These are phyloP conservation scores for Mercenaria mercenaria DNA, from an alignment of 1,140 invertebrate genomes.

Conservation along the genomic window DNA sequence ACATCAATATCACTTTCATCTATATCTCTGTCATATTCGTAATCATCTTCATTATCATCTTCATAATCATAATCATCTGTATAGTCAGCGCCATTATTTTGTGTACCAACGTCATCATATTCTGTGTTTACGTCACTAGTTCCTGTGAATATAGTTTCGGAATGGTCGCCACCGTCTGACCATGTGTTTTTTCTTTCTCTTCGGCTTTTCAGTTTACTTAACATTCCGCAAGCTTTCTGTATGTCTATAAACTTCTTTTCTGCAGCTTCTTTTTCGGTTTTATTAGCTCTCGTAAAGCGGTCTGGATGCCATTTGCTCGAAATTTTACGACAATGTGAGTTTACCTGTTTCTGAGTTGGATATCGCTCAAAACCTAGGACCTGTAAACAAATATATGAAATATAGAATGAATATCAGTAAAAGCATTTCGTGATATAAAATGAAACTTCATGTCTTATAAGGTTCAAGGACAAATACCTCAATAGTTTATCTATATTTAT, in stretches of 20 bases:
- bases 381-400: no score
- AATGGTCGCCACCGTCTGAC: neutral
- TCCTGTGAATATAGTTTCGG: neutral
- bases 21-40: neutral
- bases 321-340: conserved; percentile 48
- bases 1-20: neutral
- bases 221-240: conserved; percentile 50
- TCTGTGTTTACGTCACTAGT: conserved; percentile 20
- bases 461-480: no score
- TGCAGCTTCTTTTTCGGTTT: conserved; percentile 1
- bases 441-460: no score
- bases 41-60: neutral
- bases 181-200: conserved; percentile 43
- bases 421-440: no score
- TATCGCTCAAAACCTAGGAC: conserved; percentile 51
- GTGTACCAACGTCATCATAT: conserved; percentile 4
- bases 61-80: neutral
- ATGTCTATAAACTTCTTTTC: conserved; percentile 53
- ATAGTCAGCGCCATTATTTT: neutral
- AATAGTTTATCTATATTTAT: no score
- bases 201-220: conserved; percentile 30
- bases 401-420: no score
- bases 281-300: conserved; percentile 32
- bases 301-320: conserved; percentile 58
- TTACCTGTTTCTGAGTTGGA: conserved; percentile 42